Base-by-base conservation (phyloP, 2,888 invertebrate genomes). In the Rhagonycha lutea region DNA sequence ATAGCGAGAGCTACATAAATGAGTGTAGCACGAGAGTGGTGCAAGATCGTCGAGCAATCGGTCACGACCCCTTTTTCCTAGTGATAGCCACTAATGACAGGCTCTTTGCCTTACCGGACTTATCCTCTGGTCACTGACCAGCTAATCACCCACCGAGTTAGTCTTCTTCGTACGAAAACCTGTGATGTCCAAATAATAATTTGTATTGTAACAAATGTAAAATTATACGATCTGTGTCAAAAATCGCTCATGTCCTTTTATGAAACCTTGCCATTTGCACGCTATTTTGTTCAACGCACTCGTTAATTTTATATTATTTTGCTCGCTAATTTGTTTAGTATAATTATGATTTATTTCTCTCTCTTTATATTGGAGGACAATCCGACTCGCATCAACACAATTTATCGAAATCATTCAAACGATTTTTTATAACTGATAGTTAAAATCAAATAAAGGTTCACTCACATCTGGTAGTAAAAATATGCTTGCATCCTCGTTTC, bases 41-140 rank as follows among this genome's bases (percentile, higher is more conserved):
- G 69, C 68, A 74, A 77, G 61, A 72, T 61, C 62, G 70, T 61
- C 32, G 65, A 75, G 63, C 79, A 79, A 79, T 80, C 80, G 79
- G 80, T 80, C 80, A 79, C 77, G 80, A 80, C 79, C 80, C 79
- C 26, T 65, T 74, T 73, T 47, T 47, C 47, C 69, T 76, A 75
- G 74, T 74, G 78, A 79, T 79, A 79, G 75, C 76, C 72, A 62
- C 79, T 80, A 80, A 80, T 80, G 79, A 79, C 79, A 70, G 75
- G 60, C 76, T 76, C 73, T 72, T 29, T 74, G 70, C 77, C 75
- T 76, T 76, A 76, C 78, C 74, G 75, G 73, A 70, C 79, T 76
- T 80, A 65, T 65, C 63, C 81, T 80, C 81, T 82, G 82, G 82
- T 82, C 82, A 82, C 79, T 82, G 82, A 82, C 82, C 82, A 82